A percentile compares a stretch with the other conserved stretches of the same genome.
Evolutionary conservation across 2,113 vertebrate genomes (phyloP).

Genomic region (Kobus ellipsiprymnus): DNA sequence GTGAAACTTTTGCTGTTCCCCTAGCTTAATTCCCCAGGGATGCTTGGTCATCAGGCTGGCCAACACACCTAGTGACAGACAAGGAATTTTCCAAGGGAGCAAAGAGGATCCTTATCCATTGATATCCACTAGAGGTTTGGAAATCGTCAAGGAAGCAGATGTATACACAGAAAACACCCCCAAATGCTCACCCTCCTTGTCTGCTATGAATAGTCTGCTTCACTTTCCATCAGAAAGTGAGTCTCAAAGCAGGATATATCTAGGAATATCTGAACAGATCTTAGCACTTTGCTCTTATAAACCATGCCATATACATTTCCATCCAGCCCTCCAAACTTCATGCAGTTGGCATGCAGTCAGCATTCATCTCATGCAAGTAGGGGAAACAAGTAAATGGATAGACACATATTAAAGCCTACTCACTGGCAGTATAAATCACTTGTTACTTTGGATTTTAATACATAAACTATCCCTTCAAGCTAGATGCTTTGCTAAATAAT

Average conservation of each 20-base stretch:
- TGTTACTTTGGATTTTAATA: not conserved
- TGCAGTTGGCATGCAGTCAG: not conserved
- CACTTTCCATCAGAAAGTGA: not conserved
- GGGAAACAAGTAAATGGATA: not conserved
- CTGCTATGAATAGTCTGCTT: not conserved
- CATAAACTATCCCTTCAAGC: not conserved
- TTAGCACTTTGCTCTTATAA: not conserved
- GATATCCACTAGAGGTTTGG: not conserved
- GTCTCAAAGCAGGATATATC: not conserved
- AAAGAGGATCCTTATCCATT: not conserved
- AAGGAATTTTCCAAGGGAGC: not conserved
- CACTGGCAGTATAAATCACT: not conserved
- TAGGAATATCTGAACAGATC: not conserved
- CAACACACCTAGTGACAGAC: not conserved
- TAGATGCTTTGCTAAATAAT: not conserved
- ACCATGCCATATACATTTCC: not conserved
- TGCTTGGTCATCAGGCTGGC: not conserved
- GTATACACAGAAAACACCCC: not conserved
- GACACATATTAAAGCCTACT: not conserved
- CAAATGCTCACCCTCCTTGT: not conserved
- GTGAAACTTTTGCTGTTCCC: fast-evolving
- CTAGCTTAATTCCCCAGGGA: too few species aligned
- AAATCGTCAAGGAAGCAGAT: not conserved
- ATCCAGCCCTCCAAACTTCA: fast-evolving
- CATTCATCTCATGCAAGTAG: not conserved